Conservation (phyloP, 2,888 invertebrate genomes). For the Deilephila elpenor region DNA sequence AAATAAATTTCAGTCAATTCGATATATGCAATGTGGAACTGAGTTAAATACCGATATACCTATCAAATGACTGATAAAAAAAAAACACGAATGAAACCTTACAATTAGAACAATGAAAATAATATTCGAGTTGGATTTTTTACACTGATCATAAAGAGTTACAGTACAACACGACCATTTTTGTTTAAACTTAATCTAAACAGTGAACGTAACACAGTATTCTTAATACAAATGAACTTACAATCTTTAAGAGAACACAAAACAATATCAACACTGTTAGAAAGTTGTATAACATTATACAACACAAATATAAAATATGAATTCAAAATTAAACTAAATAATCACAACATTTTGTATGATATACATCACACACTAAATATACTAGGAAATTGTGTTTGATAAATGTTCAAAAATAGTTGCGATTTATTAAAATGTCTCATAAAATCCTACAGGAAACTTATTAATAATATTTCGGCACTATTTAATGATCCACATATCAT, state of each 20-base stretch:
- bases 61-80: background rate
- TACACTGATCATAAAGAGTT: background rate
- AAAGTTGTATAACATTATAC: background rate
- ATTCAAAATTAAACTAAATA: background rate
- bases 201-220: background rate
- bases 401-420: conserved; percentile 1
- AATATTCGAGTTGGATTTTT: conserved; percentile 8
- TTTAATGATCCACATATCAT: conserved; percentile 5
- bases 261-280: conserved; percentile 4
- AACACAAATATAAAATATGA: background rate
- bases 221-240: conserved; percentile 3
- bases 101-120: background rate
- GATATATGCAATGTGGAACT: background rate
- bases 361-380: background rate
- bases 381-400: conserved; percentile 1
- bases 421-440: background rate
- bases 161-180: background rate
- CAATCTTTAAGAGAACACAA: background rate
- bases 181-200: conserved; percentile 12
- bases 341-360: background rate
- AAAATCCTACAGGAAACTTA: background rate
- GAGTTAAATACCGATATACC: background rate
- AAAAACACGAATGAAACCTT: background rate
- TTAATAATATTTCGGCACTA: background rate
- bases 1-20: conserved; percentile 2